Conservation (phyloP, 2,113 vertebrate genomes). For the Eira barbara region DNA sequence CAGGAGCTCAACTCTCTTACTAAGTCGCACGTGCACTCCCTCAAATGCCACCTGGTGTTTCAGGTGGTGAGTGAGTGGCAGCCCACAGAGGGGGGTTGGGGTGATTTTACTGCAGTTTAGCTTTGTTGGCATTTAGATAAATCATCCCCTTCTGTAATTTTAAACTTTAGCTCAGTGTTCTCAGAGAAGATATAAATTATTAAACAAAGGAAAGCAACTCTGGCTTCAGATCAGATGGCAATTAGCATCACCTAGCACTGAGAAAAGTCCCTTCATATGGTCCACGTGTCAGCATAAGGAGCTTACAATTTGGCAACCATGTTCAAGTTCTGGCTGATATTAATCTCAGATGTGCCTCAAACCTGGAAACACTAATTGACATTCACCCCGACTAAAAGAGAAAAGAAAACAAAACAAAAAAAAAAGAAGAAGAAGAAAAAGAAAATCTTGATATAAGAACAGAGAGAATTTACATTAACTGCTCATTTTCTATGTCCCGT, state of each 20-base stretch:
- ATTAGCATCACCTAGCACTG: conserved; percentile 44
- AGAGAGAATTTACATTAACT: not conserved
- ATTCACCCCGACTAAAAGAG: not conserved
- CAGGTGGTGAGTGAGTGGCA: not conserved
- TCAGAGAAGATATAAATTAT: conserved; percentile 68
- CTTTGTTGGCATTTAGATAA: conserved; percentile 62
- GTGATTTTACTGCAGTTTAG: conserved; percentile 10
- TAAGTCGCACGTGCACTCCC: accelerated
- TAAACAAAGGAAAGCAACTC: conserved; percentile 68
- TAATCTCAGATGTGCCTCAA: conserved; percentile 12
- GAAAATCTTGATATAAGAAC: not conserved
- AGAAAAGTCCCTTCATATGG: conserved; percentile 13
- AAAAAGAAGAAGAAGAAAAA: not conserved
- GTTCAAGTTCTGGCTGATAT: not conserved
- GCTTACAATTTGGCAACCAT: not conserved
- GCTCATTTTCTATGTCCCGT: not conserved
- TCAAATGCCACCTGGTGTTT: not conserved
- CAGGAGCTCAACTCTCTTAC: not conserved
- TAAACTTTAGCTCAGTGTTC: conserved; percentile 53
- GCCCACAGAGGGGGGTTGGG: not conserved
- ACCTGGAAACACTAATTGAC: not conserved
- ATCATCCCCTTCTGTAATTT: conserved; percentile 53
- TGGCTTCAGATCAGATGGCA: conserved; percentile 62
- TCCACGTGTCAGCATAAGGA: not conserved
- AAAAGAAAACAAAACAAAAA: not conserved